These are phyloP conservation scores for Semicossyphus pulcher DNA, from an alignment of 2,113 vertebrate species.

Conservation along the genomic window DNA sequence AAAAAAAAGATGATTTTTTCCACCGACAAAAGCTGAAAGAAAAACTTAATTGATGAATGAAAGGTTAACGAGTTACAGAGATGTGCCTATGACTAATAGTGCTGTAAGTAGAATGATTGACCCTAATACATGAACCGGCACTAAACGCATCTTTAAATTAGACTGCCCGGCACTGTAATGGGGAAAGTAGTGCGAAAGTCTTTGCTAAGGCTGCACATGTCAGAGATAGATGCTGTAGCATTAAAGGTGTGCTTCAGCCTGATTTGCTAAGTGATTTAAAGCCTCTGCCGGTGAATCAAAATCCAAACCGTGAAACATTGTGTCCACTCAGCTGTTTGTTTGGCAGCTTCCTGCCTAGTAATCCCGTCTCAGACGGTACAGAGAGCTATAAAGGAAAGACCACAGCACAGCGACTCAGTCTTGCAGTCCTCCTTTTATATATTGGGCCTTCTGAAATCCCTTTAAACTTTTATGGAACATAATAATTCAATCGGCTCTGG, in stretches of 20 bases:
- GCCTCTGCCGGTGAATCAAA: conserved; percentile 47
- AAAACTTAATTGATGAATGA: not conserved
- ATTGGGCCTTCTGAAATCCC: conserved; percentile 67
- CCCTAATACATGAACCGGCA: not conserved
- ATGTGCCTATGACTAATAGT: not conserved
- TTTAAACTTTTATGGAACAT: conserved; percentile 77
- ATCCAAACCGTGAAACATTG: conserved; percentile 44
- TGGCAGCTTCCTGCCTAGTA: conserved; percentile 25
- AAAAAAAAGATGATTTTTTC: no score
- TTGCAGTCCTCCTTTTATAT: conserved; percentile 55
- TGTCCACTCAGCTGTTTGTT: conserved; percentile 73
- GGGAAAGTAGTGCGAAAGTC: not conserved
- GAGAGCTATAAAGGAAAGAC: conserved; percentile 50
- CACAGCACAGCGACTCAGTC: conserved; percentile 26
- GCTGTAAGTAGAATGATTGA: conserved; percentile 6
- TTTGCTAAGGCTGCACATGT: not conserved
- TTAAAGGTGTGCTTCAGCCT: conserved; percentile 28
- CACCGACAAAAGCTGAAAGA: not conserved
- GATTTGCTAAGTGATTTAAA: conserved; percentile 49
- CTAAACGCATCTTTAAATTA: conserved; percentile 9
- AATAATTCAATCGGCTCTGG: conserved; percentile 74
- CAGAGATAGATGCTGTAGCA: conserved; percentile 2
- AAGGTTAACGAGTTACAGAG: not conserved
- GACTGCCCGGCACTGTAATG: not conserved
- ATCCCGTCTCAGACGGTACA: conserved; percentile 32